Conservation (phyloP, 2,113 vertebrate genomes). For the Scolopax mira region DNA sequence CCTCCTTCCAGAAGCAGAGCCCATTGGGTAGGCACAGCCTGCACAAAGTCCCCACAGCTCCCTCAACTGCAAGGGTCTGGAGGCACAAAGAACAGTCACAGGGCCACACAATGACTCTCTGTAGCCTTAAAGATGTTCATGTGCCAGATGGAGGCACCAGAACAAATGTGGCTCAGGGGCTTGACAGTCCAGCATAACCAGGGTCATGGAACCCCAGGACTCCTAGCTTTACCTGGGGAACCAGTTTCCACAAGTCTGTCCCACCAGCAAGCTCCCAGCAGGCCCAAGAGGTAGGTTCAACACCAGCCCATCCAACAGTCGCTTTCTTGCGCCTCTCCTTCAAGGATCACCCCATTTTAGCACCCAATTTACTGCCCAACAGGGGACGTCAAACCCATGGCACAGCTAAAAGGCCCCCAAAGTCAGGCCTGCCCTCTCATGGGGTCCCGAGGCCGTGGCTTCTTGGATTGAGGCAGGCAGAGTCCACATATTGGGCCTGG, state of each 20-base stretch:
- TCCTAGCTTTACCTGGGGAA: not conserved
- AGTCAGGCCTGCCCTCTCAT: not conserved
- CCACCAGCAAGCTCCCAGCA: not conserved
- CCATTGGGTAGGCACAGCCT: not conserved
- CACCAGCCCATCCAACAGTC: not conserved
- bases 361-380: not conserved
- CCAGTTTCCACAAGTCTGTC: not conserved
- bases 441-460: not conserved
- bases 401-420: rapidly evolving
- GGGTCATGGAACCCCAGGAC: rapidly evolving
- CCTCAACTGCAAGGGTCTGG: not conserved
- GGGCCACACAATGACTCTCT: not conserved
- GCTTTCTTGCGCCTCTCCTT: not conserved
- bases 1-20: not conserved
- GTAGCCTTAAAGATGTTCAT: not conserved
- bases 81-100: not conserved
- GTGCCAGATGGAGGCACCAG: not conserved
- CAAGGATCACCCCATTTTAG: not conserved
- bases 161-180: not conserved
- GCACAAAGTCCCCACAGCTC: not conserved
- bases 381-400: not conserved
- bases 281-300: not conserved
- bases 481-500: not conserved
- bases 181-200: not conserved
- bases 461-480: not conserved